phyloP scores from a whole-genome alignment of 2,888 invertebrate genomes.

The Deilephila elpenor region DNA sequence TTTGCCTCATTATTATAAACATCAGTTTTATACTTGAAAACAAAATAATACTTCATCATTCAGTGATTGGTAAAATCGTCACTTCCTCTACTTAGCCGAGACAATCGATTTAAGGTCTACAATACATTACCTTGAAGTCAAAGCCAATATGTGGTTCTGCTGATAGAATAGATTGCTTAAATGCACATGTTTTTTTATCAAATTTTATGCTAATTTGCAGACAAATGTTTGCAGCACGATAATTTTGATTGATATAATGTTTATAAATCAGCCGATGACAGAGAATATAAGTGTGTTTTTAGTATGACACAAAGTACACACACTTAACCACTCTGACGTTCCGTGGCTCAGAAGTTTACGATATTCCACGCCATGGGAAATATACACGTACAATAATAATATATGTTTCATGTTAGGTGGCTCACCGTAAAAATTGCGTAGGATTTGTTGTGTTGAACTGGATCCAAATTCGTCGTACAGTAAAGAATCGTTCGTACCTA shows the following conservation, averaged over 20 bases:
- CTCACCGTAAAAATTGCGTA: constrained; percentile 43
- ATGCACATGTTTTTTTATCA: too few species aligned
- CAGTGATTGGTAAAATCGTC: too few species aligned
- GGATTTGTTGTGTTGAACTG: constrained; percentile 57
- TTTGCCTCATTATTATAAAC: too few species aligned
- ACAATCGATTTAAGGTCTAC: too few species aligned
- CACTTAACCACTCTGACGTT: constrained; percentile 2
- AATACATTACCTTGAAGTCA: too few species aligned
- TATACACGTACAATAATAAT: constrained; percentile 16
- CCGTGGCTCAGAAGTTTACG: constrained; percentile 18
- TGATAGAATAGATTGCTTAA: too few species aligned
- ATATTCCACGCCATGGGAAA: constrained; percentile 22
- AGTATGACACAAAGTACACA: constrained; percentile 18
- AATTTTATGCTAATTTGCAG: too few species aligned
- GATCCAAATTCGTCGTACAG: constrained; percentile 58
- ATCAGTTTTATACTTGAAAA: too few species aligned
- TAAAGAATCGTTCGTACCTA: constrained; percentile 47
- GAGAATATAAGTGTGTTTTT: constrained; percentile 1
- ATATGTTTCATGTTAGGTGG: constrained; percentile 20
- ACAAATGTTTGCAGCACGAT: too few species aligned
- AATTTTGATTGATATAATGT: neutral
- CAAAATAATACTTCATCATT: too few species aligned
- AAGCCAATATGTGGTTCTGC: too few species aligned
- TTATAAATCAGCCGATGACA: neutral
- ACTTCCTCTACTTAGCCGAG: too few species aligned